A percentile compares a stretch with the other conserved stretches of the same genome.
These are phyloP conservation scores for Lutraria rhynchaena DNA, from an alignment of 1,140 invertebrate species.

Conservation along the genomic window DNA sequence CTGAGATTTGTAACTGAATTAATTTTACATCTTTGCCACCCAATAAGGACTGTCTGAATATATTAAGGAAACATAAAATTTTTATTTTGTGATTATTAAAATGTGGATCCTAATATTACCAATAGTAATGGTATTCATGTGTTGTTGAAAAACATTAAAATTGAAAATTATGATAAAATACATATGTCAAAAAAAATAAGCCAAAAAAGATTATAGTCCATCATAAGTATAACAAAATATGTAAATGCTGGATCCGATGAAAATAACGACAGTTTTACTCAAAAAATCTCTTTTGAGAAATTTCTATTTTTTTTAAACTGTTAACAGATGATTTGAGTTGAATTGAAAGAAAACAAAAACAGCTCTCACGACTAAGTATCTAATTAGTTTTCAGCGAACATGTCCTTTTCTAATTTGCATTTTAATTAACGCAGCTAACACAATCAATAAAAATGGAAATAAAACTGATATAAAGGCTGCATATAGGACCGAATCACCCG, in stretches of 20 bases:
- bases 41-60: not conserved
- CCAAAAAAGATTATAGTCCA: too few species aligned
- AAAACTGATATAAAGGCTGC: slow-evolving; percentile 40
- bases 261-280: not conserved
- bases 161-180: too few species aligned
- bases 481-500: slow-evolving; percentile 6
- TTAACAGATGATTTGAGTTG: not conserved
- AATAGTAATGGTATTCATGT: too few species aligned
- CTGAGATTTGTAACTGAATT: not conserved
- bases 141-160: too few species aligned
- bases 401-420: slow-evolving; percentile 34
- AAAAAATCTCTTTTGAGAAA: not conserved
- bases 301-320: too few species aligned
- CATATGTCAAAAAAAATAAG: too few species aligned
- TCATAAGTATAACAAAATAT: too few species aligned
- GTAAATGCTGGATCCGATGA: not conserved
- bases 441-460: slow-evolving; percentile 48
- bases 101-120: too few species aligned
- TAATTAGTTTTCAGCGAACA: slow-evolving; percentile 5
- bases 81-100: not conserved
- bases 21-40: slow-evolving; percentile 33
- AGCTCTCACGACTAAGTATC: not conserved
- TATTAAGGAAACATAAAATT: not conserved
- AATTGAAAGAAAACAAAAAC: not conserved
- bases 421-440: slow-evolving; percentile 24